phyloP scores from a whole-genome alignment of 37 sponge, comb jelly and placozoan species.

The Diacarnus erythraeanus region DNA sequence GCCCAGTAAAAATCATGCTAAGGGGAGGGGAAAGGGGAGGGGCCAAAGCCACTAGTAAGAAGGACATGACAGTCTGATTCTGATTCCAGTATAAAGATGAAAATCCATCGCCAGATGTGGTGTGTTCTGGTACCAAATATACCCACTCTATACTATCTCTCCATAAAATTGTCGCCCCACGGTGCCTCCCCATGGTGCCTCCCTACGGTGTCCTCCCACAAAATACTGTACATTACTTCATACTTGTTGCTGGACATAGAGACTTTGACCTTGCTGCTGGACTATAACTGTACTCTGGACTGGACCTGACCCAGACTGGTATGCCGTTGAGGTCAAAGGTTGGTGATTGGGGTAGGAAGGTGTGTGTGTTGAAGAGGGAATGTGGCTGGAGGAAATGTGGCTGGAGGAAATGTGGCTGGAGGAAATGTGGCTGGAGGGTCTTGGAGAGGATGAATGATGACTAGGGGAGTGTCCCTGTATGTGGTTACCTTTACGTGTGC shows the following conservation, averaged over 20 bases:
- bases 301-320: not conserved
- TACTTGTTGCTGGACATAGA: conserved; percentile 64
- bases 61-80: no score
- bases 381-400: not conserved
- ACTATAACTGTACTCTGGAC: conserved; percentile 58
- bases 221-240: no score
- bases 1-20: no score
- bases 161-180: no score
- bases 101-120: not conserved
- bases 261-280: conserved; percentile 51
- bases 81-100: no score
- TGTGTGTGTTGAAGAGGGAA: conserved; percentile 2
- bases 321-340: not conserved
- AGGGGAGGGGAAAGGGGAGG: no score
- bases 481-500: no score
- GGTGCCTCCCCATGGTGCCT: no score
- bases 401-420: conserved; percentile 10
- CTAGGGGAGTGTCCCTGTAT: not conserved
- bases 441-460: not conserved
- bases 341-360: not conserved
- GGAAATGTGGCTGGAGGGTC: not conserved
- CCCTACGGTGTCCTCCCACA: no score
- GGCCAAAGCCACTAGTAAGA: no score
- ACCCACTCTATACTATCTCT: no score
- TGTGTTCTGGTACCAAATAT: not conserved